A percentile compares a stretch with the other conserved stretches of the same genome.
Conservation (phyloP, 2,113 vertebrate species). For the Pitta sordida region DNA sequence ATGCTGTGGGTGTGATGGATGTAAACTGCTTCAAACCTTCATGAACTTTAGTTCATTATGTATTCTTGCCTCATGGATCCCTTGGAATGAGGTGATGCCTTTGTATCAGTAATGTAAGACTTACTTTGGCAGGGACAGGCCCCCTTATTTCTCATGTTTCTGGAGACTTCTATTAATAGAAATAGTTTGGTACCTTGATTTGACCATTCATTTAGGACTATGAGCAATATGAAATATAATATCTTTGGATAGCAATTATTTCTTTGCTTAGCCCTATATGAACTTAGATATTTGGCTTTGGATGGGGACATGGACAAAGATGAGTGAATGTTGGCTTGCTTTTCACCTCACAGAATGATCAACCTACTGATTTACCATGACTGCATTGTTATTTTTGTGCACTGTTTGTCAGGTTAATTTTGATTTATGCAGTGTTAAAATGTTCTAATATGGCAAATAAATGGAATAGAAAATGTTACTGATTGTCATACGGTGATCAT, state of each 20-base stretch:
- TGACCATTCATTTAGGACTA: background rate
- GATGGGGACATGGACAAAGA: background rate
- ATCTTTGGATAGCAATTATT: background rate
- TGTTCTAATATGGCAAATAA: background rate
- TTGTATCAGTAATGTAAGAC: background rate
- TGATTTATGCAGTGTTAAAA: background rate
- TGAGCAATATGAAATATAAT: background rate
- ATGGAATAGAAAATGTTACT: background rate
- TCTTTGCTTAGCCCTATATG: background rate
- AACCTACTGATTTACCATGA: background rate
- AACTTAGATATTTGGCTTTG: background rate
- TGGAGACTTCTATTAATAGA: background rate
- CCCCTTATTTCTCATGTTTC: background rate
- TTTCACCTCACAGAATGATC: background rate
- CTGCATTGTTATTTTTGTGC: background rate
- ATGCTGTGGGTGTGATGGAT: background rate
- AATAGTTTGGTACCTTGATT: background rate
- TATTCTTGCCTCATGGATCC: background rate
- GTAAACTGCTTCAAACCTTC: background rate
- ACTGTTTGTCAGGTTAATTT: background rate
- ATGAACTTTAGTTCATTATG: background rate
- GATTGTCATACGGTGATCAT: background rate
- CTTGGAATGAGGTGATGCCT: background rate
- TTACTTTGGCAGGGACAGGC: background rate
- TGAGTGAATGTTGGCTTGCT: background rate